A percentile compares a stretch with the other conserved stretches of the same genome.
Conservation (phyloP, 1,140 invertebrate genomes). For the Metopolophium dirhodum region DNA sequence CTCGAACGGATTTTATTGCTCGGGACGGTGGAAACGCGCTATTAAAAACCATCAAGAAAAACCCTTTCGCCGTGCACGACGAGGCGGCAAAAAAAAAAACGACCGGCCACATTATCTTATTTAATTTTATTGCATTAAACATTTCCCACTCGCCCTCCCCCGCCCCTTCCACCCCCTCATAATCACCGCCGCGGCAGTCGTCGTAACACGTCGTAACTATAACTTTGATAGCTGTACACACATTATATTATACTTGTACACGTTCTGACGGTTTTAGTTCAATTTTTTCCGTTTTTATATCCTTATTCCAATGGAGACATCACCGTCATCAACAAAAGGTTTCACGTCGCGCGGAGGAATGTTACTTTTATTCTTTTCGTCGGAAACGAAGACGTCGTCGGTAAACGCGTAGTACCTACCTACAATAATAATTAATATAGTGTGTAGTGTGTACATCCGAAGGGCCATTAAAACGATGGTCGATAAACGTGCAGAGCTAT, state of each 20-base stretch:
- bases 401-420: neutral
- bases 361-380: conserved; percentile 44
- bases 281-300: conserved; percentile 39
- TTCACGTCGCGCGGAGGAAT: conserved; percentile 11
- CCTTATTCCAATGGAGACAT: conserved; percentile 44
- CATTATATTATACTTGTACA: neutral
- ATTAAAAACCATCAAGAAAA: conserved; percentile 38
- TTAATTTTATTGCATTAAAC: conserved; percentile 54
- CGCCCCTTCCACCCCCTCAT: neutral
- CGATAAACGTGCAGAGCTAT: conserved; percentile 37
- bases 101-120: conserved; percentile 49
- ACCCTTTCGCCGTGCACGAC: conserved; percentile 2
- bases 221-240: conserved; percentile 51
- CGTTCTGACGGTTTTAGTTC: conserved; percentile 50
- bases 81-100: conserved; percentile 39
- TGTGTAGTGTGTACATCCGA: neutral
- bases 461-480: conserved; percentile 23
- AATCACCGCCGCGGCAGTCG: neutral
- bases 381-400: neutral
- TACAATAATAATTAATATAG: neutral
- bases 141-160: neutral
- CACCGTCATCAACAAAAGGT: conserved; percentile 45
- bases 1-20: conserved; percentile 45
- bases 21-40: conserved; percentile 12
- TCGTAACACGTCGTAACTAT: conserved; percentile 40